phyloP scores from a whole-genome alignment of 2,888 invertebrate species.

The Merodon equestris region DNA sequence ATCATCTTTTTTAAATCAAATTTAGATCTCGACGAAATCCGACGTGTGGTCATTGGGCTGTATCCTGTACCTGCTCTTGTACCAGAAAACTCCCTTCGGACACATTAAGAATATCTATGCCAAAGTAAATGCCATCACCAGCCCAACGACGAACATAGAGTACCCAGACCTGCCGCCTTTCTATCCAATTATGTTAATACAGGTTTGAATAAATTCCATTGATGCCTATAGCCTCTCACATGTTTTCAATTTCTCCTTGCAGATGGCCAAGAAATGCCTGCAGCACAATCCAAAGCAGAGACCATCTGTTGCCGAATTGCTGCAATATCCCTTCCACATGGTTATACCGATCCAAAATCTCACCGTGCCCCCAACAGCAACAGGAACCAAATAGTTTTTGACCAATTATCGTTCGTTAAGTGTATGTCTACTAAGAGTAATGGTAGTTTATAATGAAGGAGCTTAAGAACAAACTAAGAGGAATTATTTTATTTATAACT shows the following conservation, averaged over 20 bases:
- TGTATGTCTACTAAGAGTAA: slow-evolving; percentile 7
- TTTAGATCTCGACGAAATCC: slow-evolving; percentile 91
- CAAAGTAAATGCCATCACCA: slow-evolving; percentile 89
- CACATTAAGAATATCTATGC: slow-evolving; percentile 86
- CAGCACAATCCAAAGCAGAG: slow-evolving; percentile 77
- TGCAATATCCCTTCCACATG: slow-evolving; percentile 78
- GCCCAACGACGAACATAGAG: slow-evolving; percentile 85
- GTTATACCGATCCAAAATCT: slow-evolving; percentile 76
- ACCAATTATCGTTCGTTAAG: slow-evolving; percentile 1
- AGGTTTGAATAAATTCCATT: slow-evolving; percentile 72
- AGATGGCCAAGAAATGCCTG: slow-evolving; percentile 78
- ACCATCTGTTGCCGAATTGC: slow-evolving; percentile 76
- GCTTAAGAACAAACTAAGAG: slow-evolving; percentile 7
- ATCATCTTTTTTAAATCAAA: too few relatives aligned
- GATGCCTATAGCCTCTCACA: too few relatives aligned
- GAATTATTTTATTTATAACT: too few relatives aligned
- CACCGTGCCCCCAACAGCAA: slow-evolving; percentile 55
- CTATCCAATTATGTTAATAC: slow-evolving; percentile 78
- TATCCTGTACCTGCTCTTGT: slow-evolving; percentile 95
- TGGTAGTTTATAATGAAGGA: slow-evolving; percentile 31
- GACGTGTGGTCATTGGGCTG: slow-evolving; percentile 99
- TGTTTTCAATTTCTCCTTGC: background rate
- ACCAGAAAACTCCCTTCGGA: slow-evolving; percentile 94
- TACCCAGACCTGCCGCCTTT: slow-evolving; percentile 83
- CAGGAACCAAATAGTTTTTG: slow-evolving; percentile 42